phyloP scores from a whole-genome alignment of 2,113 vertebrate genomes.

The Phoxinus phoxinus region DNA sequence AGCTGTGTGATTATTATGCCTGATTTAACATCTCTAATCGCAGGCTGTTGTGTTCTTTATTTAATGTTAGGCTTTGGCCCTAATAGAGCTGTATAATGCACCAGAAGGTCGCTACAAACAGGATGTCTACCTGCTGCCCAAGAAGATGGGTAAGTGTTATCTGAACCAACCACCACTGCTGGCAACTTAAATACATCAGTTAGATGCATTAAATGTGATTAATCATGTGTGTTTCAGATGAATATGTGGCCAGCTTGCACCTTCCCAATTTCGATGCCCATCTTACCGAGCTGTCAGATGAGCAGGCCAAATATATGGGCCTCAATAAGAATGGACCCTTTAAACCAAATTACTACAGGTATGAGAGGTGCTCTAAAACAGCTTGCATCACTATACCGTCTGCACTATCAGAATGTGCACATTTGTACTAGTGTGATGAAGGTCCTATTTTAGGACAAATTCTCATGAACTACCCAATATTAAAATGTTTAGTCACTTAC shows the following conservation, averaged over 20 bases:
- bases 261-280: slow-evolving; percentile 96
- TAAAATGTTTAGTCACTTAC: not conserved
- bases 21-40: slow-evolving; percentile 24
- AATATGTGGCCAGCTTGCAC: slow-evolving; percentile 96
- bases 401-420: not conserved
- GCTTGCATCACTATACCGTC: not conserved
- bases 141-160: slow-evolving; percentile 90
- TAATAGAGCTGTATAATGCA: slow-evolving; percentile 96
- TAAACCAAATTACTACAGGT: slow-evolving; percentile 99
- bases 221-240: slow-evolving; percentile 77
- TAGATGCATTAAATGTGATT: not conserved
- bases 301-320: slow-evolving; percentile 97
- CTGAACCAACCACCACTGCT: slow-evolving; percentile 1
- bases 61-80: slow-evolving; percentile 85
- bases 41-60: slow-evolving; percentile 24
- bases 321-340: slow-evolving; percentile 99
- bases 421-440: not conserved
- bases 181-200: not conserved
- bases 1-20: slow-evolving; percentile 33
- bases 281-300: slow-evolving; percentile 93
- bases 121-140: slow-evolving; percentile 96
- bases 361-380: not conserved
- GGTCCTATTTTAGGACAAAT: not conserved
- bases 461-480: not conserved
- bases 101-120: slow-evolving; percentile 97